A percentile compares a stretch with the other conserved stretches of the same genome.
phyloP scores from a whole-genome alignment of 2,888 invertebrate genomes.

The Encarsia formosa region DNA sequence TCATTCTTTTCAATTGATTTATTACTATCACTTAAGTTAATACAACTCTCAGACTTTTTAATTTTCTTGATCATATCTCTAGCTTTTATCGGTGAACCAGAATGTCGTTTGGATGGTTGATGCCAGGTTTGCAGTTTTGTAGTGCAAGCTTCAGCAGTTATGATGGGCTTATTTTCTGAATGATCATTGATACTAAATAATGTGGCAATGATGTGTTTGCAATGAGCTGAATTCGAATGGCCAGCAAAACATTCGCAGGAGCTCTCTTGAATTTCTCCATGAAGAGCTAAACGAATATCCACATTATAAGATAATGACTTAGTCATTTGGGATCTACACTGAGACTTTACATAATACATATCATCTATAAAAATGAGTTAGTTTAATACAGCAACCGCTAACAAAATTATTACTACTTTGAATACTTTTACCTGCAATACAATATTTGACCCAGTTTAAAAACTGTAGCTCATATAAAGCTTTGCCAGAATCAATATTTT shows the following conservation, averaged over 20 bases:
- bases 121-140: conserved; percentile 11
- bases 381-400: too few relatives aligned
- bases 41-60: too few relatives aligned
- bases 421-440: background rate
- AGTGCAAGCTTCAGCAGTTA: background rate
- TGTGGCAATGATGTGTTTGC: conserved; percentile 5
- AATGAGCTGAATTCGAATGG: conserved; percentile 1
- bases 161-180: background rate
- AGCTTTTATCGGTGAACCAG: conserved; percentile 7
- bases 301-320: conserved; percentile 1
- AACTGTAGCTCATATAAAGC: conserved; percentile 1
- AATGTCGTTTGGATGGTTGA: conserved; percentile 1
- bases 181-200: background rate
- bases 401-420: background rate
- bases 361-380: conserved; percentile 2
- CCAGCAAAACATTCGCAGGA: conserved; percentile 12
- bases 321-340: conserved; percentile 5
- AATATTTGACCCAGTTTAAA: background rate
- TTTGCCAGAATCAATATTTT: background rate
- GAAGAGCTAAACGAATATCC: background rate
- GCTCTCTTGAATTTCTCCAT: conserved; percentile 1
- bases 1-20: background rate
- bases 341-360: background rate
- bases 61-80: background rate
- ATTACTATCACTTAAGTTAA: background rate